These are phyloP conservation scores for Melitaea cinxia DNA, from an alignment of 1,140 invertebrate genomes.

Conservation along the genomic window DNA sequence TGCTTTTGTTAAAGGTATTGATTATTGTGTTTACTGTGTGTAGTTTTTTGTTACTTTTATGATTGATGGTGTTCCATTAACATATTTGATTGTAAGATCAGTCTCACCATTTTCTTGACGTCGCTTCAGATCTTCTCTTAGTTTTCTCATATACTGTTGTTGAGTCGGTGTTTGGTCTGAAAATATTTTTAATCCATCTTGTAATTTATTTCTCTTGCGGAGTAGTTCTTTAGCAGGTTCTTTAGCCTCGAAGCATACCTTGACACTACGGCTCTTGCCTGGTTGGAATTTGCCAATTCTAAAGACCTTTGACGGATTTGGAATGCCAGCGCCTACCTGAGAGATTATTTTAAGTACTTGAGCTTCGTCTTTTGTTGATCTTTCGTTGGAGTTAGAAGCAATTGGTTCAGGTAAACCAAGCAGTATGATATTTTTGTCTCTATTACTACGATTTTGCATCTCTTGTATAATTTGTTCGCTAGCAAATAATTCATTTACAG, in stretches of 20 bases:
- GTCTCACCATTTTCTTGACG: conserved; percentile 14
- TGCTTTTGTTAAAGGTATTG: background rate
- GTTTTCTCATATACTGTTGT: conserved; percentile 6
- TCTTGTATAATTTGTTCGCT: conserved; percentile 15
- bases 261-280: background rate
- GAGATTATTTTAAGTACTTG: background rate
- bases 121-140: conserved; percentile 8
- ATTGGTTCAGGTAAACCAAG: conserved; percentile 3
- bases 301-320: background rate
- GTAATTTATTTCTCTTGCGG: conserved; percentile 7
- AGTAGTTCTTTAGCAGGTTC: background rate
- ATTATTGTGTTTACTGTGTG: background rate
- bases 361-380: too few relatives aligned
- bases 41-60: conserved; percentile 9
- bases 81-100: conserved; percentile 18
- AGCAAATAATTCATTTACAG: background rate
- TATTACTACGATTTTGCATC: conserved; percentile 14
- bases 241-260: conserved; percentile 4
- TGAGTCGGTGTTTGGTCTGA: conserved; percentile 26
- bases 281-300: conserved; percentile 9
- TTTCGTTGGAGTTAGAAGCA: background rate
- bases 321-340: background rate
- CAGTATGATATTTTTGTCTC: conserved; percentile 19
- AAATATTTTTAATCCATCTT: conserved; percentile 11
- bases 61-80: background rate